Base-by-base conservation (phyloP, 37 sponge, comb jelly and placozoan genomes). In the Ephydatia muelleri region DNA sequence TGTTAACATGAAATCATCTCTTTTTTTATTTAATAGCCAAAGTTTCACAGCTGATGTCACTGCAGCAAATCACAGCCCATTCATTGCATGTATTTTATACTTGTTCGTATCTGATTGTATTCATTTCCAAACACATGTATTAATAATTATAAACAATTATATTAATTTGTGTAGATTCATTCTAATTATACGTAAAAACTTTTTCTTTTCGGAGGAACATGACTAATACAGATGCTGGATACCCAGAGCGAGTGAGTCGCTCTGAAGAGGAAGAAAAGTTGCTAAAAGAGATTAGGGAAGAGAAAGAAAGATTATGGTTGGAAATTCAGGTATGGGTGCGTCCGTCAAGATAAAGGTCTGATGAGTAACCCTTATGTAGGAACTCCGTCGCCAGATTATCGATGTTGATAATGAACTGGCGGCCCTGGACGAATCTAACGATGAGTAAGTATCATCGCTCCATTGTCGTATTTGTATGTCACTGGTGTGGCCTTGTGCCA, bases 351-450 rank as follows among this genome's bases (percentile, higher is more conserved):
- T 31, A 9, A 37, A 6, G n/a, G 19, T 5, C n/a, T 28, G 0
- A 27, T 28, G 48, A 49, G 29, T 78, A 9, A 31, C 57, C 22
- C 27, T 4, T 67, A 1, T 70, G 9, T 35, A 94, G 94, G 91
- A 94, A 5, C 74, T 94, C 34, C 79, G 91, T 27, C 69, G 91
- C n/a, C 88, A 88, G 80, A 90, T 94, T n/a, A 89, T 89, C 21
- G 94, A 94, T 38, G 90, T 94, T 73, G 94, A 94, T 85, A 94
- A 90, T 57, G 96, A 95, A 65, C 72, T 95, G 47, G 91, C 92
- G 6, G 91, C 87, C 49, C 38, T 95, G 79, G 93, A 90, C 57
- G 92, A 93, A 69, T 93, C 89, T 3, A 93, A 87, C 37, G 88
- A 90, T 32, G 90, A 90, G 96, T 95, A 73, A 82, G 93, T 93